Evolutionary conservation across 1,140 invertebrate genomes (phyloP).

Genomic region (Cyrtorhinus lividipennis): DNA sequence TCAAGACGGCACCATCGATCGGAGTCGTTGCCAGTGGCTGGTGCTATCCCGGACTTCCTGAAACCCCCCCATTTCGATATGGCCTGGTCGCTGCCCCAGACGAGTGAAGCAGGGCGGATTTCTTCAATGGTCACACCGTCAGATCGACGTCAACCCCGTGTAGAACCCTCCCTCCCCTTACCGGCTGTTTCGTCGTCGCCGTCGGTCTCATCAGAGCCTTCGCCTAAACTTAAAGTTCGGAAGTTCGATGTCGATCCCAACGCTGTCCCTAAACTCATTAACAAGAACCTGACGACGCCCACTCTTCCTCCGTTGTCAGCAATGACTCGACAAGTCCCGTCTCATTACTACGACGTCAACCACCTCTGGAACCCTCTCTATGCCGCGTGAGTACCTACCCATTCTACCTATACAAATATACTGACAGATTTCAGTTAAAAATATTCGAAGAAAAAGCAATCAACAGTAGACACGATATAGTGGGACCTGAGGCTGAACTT

Average conservation of each 20-base stretch:
- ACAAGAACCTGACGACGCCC: slow-evolving; percentile 12
- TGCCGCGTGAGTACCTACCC: slow-evolving; percentile 39
- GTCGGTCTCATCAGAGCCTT: slow-evolving; percentile 22
- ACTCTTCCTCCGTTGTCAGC: slow-evolving; percentile 25
- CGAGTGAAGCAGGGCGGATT: slow-evolving; percentile 11
- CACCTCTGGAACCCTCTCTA: slow-evolving; percentile 54
- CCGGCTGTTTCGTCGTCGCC: not conserved
- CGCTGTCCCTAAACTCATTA: slow-evolving; percentile 26
- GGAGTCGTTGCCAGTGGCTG: not conserved
- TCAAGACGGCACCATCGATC: not conserved
- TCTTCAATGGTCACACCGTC: slow-evolving; percentile 19
- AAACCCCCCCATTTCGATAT: not conserved
- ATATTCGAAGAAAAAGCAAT: not conserved
- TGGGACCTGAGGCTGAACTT: too few species aligned
- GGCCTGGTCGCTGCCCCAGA: slow-evolving; percentile 3
- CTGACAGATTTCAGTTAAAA: not conserved
- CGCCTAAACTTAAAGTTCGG: slow-evolving; percentile 32
- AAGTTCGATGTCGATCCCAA: slow-evolving; percentile 32
- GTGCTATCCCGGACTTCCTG: not conserved
- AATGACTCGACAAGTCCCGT: slow-evolving; percentile 29
- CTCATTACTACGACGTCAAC: slow-evolving; percentile 34
- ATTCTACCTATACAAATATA: not conserved
- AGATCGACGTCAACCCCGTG: slow-evolving; percentile 17
- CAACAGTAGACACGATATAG: not conserved
- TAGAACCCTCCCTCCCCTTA: slow-evolving; percentile 17